Evolutionary conservation across 1,140 invertebrate genomes (phyloP).

Genomic region (Drosophila nannoptera): DNA sequence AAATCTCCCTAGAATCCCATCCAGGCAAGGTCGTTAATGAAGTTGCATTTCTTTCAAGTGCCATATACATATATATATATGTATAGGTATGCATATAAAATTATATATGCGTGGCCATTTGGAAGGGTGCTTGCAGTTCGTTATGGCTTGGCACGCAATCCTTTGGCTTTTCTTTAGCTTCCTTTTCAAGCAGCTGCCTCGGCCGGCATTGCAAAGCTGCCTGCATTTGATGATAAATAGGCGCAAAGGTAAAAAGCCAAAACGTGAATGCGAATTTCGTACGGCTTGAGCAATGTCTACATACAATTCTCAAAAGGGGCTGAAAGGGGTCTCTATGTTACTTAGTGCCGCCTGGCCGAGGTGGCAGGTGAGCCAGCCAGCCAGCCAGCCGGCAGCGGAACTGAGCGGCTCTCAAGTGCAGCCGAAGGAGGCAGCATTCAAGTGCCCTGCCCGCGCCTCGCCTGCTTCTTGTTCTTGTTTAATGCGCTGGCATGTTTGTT

Average conservation of each 20-base stretch:
- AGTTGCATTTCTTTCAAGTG: neutral
- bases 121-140: conserved; percentile 30
- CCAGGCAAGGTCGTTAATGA: neutral
- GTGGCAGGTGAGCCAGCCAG: conserved; percentile 29
- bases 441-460: conserved; percentile 30
- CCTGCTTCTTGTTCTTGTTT: conserved; percentile 57
- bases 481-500: conserved; percentile 76
- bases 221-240: conserved; percentile 76
- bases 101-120: neutral
- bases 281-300: conserved; percentile 39
- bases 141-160: neutral
- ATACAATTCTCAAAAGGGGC: conserved; percentile 37
- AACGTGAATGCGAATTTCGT: conserved; percentile 73
- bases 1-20: neutral
- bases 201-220: conserved; percentile 17
- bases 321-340: neutral
- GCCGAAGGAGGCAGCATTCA: conserved; percentile 40
- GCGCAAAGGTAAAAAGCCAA: conserved; percentile 77
- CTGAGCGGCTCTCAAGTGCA: conserved; percentile 45
- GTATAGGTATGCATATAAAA: neutral
- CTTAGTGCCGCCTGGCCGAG: conserved; percentile 22
- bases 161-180: conserved; percentile 20
- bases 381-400: conserved; percentile 33
- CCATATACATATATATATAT: neutral
- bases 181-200: conserved; percentile 58